Conservation (phyloP, 2,888 invertebrate genomes). For the Diogma glabrata region DNA sequence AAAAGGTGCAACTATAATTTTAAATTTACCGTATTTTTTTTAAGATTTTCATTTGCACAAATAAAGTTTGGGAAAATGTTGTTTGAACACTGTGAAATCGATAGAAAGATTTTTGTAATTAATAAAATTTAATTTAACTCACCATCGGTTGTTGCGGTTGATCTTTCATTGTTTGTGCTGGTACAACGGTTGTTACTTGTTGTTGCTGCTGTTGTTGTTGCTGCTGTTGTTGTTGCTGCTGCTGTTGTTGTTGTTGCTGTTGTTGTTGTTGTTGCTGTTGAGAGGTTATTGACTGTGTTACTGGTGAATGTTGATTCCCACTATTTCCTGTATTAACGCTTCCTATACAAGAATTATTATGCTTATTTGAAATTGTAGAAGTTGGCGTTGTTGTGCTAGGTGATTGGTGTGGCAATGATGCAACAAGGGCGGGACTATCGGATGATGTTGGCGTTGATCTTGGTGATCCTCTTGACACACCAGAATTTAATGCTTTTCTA, state of each 20-base stretch:
- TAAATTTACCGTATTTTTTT: too few species aligned
- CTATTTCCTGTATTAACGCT: not conserved
- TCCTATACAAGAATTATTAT: constrained; percentile 11
- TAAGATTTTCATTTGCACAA: too few species aligned
- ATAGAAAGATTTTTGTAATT: too few species aligned
- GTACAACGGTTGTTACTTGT: constrained; percentile 23
- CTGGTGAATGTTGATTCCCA: constrained; percentile 22
- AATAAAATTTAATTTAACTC: constrained; percentile 22
- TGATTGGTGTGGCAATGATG: constrained; percentile 21
- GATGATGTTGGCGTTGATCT: constrained; percentile 18
- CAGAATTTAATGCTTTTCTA: constrained; percentile 20
- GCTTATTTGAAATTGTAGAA: constrained; percentile 16
- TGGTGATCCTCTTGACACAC: constrained; percentile 18
- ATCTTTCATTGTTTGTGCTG: constrained; percentile 39
- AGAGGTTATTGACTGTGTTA: constrained; percentile 24
- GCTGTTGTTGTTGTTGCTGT: constrained; percentile 26
- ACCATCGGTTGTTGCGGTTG: constrained; percentile 39
- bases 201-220: constrained; percentile 21
- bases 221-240: constrained; percentile 28
- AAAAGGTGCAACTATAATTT: too few species aligned
- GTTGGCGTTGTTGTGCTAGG: constrained; percentile 20
- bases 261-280: constrained; percentile 25
- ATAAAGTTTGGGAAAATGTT: too few species aligned
- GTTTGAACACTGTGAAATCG: too few species aligned
- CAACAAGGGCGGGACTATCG: constrained; percentile 22